Conservation (phyloP, 1,140 invertebrate species). For the Drosophila tristis region DNA sequence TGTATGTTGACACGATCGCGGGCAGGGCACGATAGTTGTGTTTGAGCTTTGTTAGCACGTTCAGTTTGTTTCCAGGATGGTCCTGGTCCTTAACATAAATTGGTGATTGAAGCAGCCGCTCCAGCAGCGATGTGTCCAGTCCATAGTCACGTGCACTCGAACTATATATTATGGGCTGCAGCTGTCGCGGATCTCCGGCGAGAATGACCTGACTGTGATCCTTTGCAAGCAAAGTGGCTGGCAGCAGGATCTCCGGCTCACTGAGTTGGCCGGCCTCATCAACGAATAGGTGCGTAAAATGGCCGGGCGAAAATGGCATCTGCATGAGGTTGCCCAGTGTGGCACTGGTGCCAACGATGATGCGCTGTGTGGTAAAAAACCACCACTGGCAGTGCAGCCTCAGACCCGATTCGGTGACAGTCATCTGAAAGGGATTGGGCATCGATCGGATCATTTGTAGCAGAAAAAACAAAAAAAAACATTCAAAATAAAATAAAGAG, state of each 20-base stretch:
- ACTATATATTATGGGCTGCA: constrained; percentile 93
- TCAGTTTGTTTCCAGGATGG: constrained; percentile 87
- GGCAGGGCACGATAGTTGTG: constrained; percentile 93
- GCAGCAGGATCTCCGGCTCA: constrained; percentile 94
- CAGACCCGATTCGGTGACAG: constrained; percentile 78
- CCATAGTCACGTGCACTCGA: constrained; percentile 87
- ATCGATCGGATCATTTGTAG: no score
- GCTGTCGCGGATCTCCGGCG: constrained; percentile 95
- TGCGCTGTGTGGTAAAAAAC: constrained; percentile 88
- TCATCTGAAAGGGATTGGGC: constrained; percentile 38
- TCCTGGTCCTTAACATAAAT: constrained; percentile 85
- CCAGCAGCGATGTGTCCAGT: constrained; percentile 88
- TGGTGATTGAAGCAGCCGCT: constrained; percentile 87
- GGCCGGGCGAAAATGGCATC: constrained; percentile 88
- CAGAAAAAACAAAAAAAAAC: no score
- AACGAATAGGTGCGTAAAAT: constrained; percentile 94
- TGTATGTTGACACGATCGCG: constrained; percentile 90
- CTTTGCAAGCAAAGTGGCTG: constrained; percentile 86
- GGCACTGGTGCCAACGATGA: constrained; percentile 92
- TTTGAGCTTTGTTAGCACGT: constrained; percentile 89
- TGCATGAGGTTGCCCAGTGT: constrained; percentile 89
- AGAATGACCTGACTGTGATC: constrained; percentile 89
- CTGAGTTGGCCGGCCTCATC: constrained; percentile 96
- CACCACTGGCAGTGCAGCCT: constrained; percentile 85
- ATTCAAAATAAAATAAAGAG: not conserved